These are phyloP conservation scores for Tribolium madens DNA, from an alignment of 1,140 invertebrate genomes.

Conservation along the genomic window DNA sequence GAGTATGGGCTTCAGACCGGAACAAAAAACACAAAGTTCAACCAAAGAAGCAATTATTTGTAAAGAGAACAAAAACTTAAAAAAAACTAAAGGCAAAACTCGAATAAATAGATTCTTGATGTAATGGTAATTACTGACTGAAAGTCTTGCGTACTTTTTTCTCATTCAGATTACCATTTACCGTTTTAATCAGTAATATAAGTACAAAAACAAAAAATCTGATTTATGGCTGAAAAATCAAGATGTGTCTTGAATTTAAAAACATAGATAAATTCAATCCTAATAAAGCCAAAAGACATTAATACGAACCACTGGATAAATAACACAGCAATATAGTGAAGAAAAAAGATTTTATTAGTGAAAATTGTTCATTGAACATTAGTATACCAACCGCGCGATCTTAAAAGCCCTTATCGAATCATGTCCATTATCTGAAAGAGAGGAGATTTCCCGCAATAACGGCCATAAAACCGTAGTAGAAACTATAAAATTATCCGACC, in stretches of 20 bases:
- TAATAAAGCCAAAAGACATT: not conserved
- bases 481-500: constrained; percentile 40
- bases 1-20: constrained; percentile 2
- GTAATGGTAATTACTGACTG: too few species aligned
- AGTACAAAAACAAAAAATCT: too few species aligned
- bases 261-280: not conserved
- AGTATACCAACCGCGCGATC: not conserved
- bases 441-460: constrained; percentile 33
- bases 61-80: too few species aligned
- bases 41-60: not conserved
- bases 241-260: not conserved
- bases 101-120: too few species aligned
- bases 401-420: not conserved
- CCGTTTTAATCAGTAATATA: too few species aligned
- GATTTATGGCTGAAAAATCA: too few species aligned
- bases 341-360: not conserved
- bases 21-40: not conserved
- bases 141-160: too few species aligned
- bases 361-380: not conserved
- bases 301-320: too few species aligned
- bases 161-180: too few species aligned
- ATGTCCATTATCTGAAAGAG: constrained; percentile 10
- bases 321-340: not conserved
- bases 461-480: constrained; percentile 38
- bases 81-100: not conserved